A percentile compares a stretch with the other conserved stretches of the same genome.
Evolutionary conservation across 2,888 invertebrate species (phyloP).

Genomic region (Pharmacophagus antenor): DNA sequence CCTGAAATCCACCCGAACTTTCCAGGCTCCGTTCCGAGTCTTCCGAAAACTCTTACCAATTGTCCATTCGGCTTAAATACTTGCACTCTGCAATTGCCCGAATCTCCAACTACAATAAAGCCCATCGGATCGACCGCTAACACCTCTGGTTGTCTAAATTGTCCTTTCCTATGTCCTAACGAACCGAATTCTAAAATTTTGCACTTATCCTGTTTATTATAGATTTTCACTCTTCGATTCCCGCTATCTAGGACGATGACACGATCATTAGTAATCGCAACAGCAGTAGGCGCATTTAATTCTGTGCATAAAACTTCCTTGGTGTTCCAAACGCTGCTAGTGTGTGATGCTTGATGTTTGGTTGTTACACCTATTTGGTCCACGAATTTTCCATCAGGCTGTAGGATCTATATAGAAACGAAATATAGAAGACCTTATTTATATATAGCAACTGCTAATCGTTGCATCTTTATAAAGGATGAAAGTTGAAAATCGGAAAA

Average conservation of each 20-base stretch:
- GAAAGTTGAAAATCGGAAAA: neutral
- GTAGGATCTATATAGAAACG: conserved; percentile 60
- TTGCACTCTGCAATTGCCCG: conserved; percentile 88
- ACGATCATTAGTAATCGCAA: conserved; percentile 81
- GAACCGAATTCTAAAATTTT: conserved; percentile 84
- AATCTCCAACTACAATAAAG: conserved; percentile 88
- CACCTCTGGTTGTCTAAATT: conserved; percentile 87
- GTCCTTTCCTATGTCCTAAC: conserved; percentile 84
- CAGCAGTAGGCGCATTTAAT: conserved; percentile 86
- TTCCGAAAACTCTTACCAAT: conserved; percentile 84
- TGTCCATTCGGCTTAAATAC: conserved; percentile 87
- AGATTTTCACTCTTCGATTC: conserved; percentile 85
- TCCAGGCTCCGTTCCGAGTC: conserved; percentile 65
- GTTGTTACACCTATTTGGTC: conserved; percentile 81
- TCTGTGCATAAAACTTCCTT: conserved; percentile 69
- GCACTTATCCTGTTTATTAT: conserved; percentile 73
- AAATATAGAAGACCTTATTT: neutral
- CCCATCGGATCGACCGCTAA: conserved; percentile 86
- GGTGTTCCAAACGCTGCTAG: conserved; percentile 58
- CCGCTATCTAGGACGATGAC: conserved; percentile 85
- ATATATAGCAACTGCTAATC: neutral
- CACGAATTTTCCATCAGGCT: conserved; percentile 82
- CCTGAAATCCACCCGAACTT: conserved; percentile 87
- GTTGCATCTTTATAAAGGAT: neutral
- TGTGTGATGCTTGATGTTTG: conserved; percentile 50